Evolutionary conservation across 2,888 invertebrate species (phyloP), one percentile per base, ranked within the genome.

Genomic region (Drosophila borborema): DNA sequence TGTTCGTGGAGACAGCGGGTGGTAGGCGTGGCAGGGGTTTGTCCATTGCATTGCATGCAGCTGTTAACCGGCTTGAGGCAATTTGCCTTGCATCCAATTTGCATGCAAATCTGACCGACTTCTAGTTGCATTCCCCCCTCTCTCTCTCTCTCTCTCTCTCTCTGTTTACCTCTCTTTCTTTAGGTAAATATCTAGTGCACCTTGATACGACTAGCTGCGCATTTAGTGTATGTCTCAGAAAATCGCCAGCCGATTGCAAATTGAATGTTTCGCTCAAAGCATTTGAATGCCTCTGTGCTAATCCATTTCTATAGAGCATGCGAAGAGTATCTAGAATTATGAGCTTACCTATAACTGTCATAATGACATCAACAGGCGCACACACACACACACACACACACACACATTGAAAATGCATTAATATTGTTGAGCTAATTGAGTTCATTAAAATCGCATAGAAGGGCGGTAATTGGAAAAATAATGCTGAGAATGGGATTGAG

Each of bases 141-240:
- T 55, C 1, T 8, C 54, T 3, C 34, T 0, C 10, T 23, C 10
- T 6, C 31, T 2, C 48, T 12, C 28, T n/a, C 10, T 10, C 49
- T 23, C 16, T n/a, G 10, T 10, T n/a, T 49, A 6, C 12, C 31
- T 12, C n/a, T n/a, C 31, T 6, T 6, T 31, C 5, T 10, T 2
- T 18, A 3, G 12, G n/a, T 31, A 43, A 53, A 36, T 63, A 80
- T 74, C 79, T 79, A 62, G 81, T 66, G 79, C 81, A 81, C 82
- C 82, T 81, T 79, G 81, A 79, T 72, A 75, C 69, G 66, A 67
- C 36, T 67, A 56, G 80, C 64, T 72, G 77, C 64, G 76, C 77
- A 77, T 80, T 81, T 81, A 81, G 81, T 60, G 82, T 69, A 18
- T 60, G 74, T 64, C 65, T 80, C 74, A 51, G 64, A 64, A 82